phyloP scores from a whole-genome alignment of 2,113 vertebrate genomes.

The Labrus mixtus region DNA sequence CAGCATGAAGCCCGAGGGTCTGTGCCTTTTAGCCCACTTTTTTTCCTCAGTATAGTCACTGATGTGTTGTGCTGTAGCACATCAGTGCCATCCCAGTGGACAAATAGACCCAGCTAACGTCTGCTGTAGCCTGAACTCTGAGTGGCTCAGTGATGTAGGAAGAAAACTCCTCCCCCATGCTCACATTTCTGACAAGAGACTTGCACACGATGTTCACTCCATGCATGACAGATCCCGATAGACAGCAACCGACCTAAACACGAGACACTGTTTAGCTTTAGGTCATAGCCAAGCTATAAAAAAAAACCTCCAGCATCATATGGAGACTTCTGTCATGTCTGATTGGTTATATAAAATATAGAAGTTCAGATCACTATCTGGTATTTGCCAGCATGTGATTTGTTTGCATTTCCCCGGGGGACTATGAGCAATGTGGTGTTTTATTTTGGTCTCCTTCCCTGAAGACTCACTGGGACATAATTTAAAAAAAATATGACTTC shows the following conservation, averaged over 20 bases:
- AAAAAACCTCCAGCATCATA: neutral
- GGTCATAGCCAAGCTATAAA: neutral
- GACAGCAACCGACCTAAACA: neutral
- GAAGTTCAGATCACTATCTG: slow-evolving; percentile 8
- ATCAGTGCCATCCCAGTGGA: slow-evolving; percentile 72
- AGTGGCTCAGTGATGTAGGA: slow-evolving; percentile 27
- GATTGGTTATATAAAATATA: slow-evolving; percentile 23
- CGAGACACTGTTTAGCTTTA: neutral
- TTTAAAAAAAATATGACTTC: neutral
- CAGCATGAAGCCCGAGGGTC: slow-evolving; percentile 16
- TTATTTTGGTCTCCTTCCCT: slow-evolving; percentile 33
- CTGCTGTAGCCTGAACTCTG: slow-evolving; percentile 50
- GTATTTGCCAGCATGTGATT: neutral
- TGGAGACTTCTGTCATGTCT: slow-evolving; percentile 1
- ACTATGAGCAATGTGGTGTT: slow-evolving; percentile 39
- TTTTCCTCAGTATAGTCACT: slow-evolving; percentile 6
- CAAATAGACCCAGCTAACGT: slow-evolving; percentile 61
- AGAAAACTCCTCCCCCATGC: neutral
- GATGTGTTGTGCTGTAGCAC: slow-evolving; percentile 15
- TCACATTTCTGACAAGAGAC: slow-evolving; percentile 10
- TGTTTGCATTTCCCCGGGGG: slow-evolving; percentile 13
- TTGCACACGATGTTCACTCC: slow-evolving; percentile 15
- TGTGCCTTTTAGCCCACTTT: slow-evolving; percentile 47
- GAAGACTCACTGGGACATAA: neutral
- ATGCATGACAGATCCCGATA: slow-evolving; percentile 14